Evolutionary conservation across 2,888 invertebrate species (phyloP), one percentile per base, ranked within the genome.

Genomic region (Drosophila paramelanica): DNA sequence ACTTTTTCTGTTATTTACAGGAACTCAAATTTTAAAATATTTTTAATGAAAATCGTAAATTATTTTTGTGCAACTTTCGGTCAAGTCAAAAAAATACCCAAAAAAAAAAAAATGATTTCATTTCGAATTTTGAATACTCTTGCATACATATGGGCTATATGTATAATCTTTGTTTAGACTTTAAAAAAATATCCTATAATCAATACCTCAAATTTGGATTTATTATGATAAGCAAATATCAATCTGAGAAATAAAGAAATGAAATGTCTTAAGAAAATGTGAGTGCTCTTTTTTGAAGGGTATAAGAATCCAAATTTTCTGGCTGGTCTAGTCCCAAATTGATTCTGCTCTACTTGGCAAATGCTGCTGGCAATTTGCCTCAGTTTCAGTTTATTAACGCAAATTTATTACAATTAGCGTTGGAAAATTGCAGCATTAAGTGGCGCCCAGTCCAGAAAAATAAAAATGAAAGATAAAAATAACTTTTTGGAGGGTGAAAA

Each of bases 371-470:
- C 80, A 82, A 67, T 77, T 73, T 74, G 77, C 75, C 81, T 71
- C 74, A 67, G 62, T 68, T 69, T 74, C 68, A 75, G 75, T 70
- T 86, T 88, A 86, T 86, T 73, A 82, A 83, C 86, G 86, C 74
- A 85, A 83, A 88, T 83, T 85, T 88, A 88, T 83, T 86, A 73
- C 86, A 83, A 88, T 85, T 86, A 83, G 78, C 67, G 67, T 17
- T 70, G 59, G 61, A 38, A 81, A 81, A 83, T 77, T 73, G 76
- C 72, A 65, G 59, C 65, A 51, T 50, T 62, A 74, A 71, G 67
- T 79, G 65, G 57, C 42, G 57, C 42, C 51, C 55, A 42, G n/a
- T 53, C 13, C 14, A 51, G 31, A 47, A 59, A 52, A 61, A 47
- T 31, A 52, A 58, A 52, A 61, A 47, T 31, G 49, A 58, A 46